Evolutionary conservation across 2,888 invertebrate species (phyloP).

Genomic region (Euplexia lucipara): DNA sequence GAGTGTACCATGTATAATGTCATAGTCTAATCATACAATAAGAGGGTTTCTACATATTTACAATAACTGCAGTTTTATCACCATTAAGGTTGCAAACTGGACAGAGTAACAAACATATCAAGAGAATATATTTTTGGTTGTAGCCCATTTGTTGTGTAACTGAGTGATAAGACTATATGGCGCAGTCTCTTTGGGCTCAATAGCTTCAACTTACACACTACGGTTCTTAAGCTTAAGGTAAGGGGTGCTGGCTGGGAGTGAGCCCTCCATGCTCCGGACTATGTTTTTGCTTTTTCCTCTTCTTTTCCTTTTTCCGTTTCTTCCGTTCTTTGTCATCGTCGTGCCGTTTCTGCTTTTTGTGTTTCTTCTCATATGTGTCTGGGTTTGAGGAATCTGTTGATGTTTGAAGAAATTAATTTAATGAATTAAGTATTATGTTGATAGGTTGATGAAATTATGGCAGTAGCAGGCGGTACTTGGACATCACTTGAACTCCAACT

Average conservation of each 20-base stretch:
- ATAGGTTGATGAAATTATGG: too few relatives aligned
- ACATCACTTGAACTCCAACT: too few relatives aligned
- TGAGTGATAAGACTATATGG: constrained; percentile 43
- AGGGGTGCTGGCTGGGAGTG: constrained; percentile 87
- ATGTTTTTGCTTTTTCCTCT: constrained; percentile 98
- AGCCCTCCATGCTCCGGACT: constrained; percentile 96
- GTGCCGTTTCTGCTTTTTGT: constrained; percentile 98
- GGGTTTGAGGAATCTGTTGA: constrained; percentile 91
- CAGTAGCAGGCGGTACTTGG: too few relatives aligned
- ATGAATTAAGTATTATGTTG: neutral
- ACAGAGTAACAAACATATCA: constrained; percentile 21
- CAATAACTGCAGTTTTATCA: constrained; percentile 22
- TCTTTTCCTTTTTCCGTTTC: constrained; percentile 98
- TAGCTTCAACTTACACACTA: constrained; percentile 63
- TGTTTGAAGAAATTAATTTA: neutral
- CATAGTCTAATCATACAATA: too few relatives aligned
- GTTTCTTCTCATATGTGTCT: constrained; percentile 98
- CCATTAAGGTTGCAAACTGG: constrained; percentile 17
- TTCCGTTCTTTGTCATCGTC: constrained; percentile 98
- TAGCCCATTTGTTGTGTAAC: constrained; percentile 33
- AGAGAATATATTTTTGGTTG: constrained; percentile 44
- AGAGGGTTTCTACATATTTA: constrained; percentile 19
- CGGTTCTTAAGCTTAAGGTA: constrained; percentile 69
- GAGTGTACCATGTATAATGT: too few relatives aligned
- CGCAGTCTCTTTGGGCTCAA: constrained; percentile 80